Evolutionary conservation across 2,113 vertebrate genomes (phyloP).

Genomic region (Lagenorhynchus albirostris): DNA sequence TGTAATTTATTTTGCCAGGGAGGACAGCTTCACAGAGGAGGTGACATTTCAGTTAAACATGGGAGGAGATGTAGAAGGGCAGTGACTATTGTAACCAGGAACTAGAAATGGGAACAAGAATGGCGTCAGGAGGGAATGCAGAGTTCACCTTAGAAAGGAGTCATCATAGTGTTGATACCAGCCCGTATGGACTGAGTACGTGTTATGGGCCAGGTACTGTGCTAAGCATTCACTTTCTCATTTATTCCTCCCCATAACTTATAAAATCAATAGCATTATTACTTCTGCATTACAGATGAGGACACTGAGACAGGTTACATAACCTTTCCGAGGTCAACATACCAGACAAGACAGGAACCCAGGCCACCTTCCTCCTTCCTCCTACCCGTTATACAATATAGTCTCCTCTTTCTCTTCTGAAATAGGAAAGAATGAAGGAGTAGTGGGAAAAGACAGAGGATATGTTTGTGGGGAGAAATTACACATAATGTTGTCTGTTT

Average conservation of each 20-base stretch:
- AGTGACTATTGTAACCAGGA: neutral
- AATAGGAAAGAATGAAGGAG: neutral
- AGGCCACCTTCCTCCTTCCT: neutral
- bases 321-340: neutral
- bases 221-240: neutral
- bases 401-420: neutral
- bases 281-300: neutral
- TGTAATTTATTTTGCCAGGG: neutral
- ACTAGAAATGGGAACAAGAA: neutral
- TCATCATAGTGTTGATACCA: neutral
- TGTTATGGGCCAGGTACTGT: neutral
- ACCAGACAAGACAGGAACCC: neutral
- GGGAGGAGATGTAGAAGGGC: neutral
- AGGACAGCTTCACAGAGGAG: neutral
- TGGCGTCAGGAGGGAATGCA: neutral
- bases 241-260: neutral
- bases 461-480: conserved; percentile 33
- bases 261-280: neutral
- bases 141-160: neutral
- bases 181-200: neutral
- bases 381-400: neutral
- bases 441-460: neutral
- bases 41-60: neutral
- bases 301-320: neutral
- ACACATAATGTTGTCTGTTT: conserved; percentile 6